Percentiles rank a stretch among this genome's conserved stretches.
These are phyloP conservation scores for Accipiter cooperii DNA, from an alignment of 2,113 vertebrate species.

Conservation along the genomic window DNA sequence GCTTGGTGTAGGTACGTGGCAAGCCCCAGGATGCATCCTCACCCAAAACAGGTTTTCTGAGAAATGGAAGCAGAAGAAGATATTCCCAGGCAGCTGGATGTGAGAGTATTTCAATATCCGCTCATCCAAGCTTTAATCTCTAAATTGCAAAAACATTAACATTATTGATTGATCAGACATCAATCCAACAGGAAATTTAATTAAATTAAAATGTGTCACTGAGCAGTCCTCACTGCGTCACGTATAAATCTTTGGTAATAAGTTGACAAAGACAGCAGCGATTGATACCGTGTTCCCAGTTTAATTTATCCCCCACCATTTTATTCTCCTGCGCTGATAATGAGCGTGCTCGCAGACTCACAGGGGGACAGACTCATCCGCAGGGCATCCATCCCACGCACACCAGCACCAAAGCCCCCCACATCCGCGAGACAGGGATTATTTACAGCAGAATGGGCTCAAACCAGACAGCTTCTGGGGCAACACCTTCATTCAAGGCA, in stretches of 20 bases:
- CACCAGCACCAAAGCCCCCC: neutral
- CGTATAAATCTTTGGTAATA: slow-evolving; percentile 78
- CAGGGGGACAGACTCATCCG: neutral
- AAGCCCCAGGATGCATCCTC: neutral
- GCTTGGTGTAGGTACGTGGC: neutral
- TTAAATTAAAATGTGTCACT: slow-evolving; percentile 84
- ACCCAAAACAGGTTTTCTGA: neutral
- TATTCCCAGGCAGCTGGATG: slow-evolving; percentile 7
- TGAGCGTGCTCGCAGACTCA: neutral
- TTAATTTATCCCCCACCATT: slow-evolving; percentile 4
- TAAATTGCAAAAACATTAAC: slow-evolving; percentile 86
- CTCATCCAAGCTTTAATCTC: slow-evolving; percentile 76
- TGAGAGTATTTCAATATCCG: slow-evolving; percentile 36
- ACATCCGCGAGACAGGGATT: neutral
- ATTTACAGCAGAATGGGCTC: neutral
- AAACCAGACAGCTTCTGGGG: neutral
- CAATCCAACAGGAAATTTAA: slow-evolving; percentile 83
- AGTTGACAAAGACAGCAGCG: slow-evolving; percentile 68
- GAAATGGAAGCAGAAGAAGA: neutral
- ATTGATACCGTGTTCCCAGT: neutral
- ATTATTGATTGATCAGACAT: slow-evolving; percentile 86
- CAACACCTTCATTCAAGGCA: neutral
- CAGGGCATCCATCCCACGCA: neutral
- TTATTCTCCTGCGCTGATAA: neutral
- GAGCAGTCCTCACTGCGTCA: slow-evolving; percentile 67